A percentile compares a stretch with the other conserved stretches of the same genome.
Evolutionary conservation across 2,888 invertebrate species (phyloP).

Genomic region (Cataglyphis livida): DNA sequence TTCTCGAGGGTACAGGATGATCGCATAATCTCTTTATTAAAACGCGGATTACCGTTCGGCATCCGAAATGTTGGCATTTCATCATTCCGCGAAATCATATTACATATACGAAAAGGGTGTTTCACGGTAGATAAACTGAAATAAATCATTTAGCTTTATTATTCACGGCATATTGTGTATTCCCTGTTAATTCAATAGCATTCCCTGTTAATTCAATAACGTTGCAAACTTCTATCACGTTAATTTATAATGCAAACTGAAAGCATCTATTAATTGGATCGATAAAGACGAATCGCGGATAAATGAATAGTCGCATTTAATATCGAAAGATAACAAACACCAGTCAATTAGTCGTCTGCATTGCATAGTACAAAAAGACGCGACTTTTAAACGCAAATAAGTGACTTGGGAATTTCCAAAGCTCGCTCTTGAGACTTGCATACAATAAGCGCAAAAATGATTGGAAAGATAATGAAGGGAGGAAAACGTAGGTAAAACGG

Average conservation of each 20-base stretch:
- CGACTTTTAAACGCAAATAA: slow-evolving; percentile 58
- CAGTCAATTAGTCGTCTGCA: slow-evolving; percentile 50
- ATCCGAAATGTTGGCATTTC: slow-evolving; percentile 24
- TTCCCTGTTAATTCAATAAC: not conserved
- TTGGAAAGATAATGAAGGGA: not conserved
- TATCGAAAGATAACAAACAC: not conserved
- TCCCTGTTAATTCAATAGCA: not conserved
- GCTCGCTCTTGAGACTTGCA: slow-evolving; percentile 1
- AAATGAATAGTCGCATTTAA: slow-evolving; percentile 22
- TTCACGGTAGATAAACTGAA: not conserved
- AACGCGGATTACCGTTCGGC: slow-evolving; percentile 38
- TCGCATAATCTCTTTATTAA: slow-evolving; percentile 42
- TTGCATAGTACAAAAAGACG: slow-evolving; percentile 36
- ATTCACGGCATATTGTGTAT: not conserved
- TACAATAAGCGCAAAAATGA: slow-evolving; percentile 20
- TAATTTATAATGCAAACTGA: slow-evolving; percentile 16
- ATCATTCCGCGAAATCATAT: slow-evolving; percentile 3
- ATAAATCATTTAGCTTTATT: not conserved
- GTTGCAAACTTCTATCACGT: not conserved
- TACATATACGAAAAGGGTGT: not conserved
- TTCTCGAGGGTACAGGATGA: slow-evolving; percentile 3
- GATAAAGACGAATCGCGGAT: slow-evolving; percentile 13
- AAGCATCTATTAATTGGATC: slow-evolving; percentile 22
- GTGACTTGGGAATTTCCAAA: slow-evolving; percentile 53
- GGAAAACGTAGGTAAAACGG: not conserved